A percentile compares a stretch with the other conserved stretches of the same genome.
Conservation (phyloP, 2,888 invertebrate species). For the Chloroclystis v-ata region DNA sequence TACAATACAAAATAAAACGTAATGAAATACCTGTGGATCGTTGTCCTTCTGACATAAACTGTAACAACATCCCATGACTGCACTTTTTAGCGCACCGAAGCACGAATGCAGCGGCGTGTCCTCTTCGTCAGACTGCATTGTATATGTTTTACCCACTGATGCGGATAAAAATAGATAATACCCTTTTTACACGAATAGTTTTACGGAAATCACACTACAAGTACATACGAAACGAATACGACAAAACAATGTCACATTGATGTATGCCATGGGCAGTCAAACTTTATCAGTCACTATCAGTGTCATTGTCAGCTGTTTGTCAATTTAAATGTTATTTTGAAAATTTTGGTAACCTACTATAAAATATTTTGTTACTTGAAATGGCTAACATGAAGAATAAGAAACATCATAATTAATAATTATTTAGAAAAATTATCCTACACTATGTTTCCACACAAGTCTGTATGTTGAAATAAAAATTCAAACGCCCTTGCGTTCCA, state of each 20-base stretch:
- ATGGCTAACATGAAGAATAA: too few relatives aligned
- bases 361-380: too few relatives aligned
- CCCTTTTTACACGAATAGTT: constrained; percentile 44
- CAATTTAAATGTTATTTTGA: too few relatives aligned
- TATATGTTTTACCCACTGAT: constrained; percentile 57
- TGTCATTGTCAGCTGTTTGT: neutral
- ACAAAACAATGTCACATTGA: too few relatives aligned
- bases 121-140: constrained; percentile 72
- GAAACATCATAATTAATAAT: too few relatives aligned
- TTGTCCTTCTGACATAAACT: constrained; percentile 85
- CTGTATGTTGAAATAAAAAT: too few relatives aligned
- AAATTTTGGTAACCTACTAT: too few relatives aligned
- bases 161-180: constrained; percentile 68
- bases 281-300: too few relatives aligned
- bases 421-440: too few relatives aligned
- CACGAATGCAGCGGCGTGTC: constrained; percentile 70
- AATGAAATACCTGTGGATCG: constrained; percentile 79
- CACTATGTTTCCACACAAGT: too few relatives aligned
- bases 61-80: constrained; percentile 84
- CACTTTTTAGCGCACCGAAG: constrained; percentile 67
- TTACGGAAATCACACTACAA: constrained; percentile 11
- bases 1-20: constrained; percentile 15
- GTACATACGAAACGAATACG: constrained; percentile 12
- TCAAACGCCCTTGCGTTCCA: too few relatives aligned
- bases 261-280: too few relatives aligned